Evolutionary conservation across 1,140 invertebrate species (phyloP), one percentile per base, ranked within the genome.

Genomic region (Microplitis mediator): DNA sequence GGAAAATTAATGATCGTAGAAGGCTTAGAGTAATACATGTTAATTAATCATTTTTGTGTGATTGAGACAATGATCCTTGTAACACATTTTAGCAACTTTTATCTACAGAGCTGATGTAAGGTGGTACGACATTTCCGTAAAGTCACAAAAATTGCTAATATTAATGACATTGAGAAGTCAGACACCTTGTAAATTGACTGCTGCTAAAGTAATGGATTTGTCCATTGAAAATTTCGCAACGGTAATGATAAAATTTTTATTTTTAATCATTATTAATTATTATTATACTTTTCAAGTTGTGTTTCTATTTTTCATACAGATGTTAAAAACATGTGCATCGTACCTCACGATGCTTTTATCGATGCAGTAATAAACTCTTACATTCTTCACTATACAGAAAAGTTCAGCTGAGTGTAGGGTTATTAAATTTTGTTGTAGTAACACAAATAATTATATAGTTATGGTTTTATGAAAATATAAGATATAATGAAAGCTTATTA

Each of bases 131-230:
- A 39, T 52, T 34, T 67, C 71, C 3, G 4, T 63, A 11, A 58
- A 51, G 23, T 16, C 71, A 4, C 60, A 68, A 64, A 73, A 62
- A 69, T 16, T 73, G 4, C 16, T 73, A 13, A 52, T 61, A 35
- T 11, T 73, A 56, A 62, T 73, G 23, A 62, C 65, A 51, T 13
- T 73, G n/a, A 39, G 65, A 62, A 68, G 64, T 23, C 61, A 34
- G 32, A n/a, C 56, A 16, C 71, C 71, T 16, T 73, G 71, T 50
- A 73, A 11, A 68, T 62, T 73, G 16, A 73, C 71, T 31, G 71
- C 71, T 4, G 65, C 65, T n/a, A 75, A 68, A 52, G 14, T 76
- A 23, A 64, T 61, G 31, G 36, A 67, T 4, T 16, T 76, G 58
- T 73, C 69, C 8, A 23, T 76, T 35, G 60, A 23, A 23, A 23